Evolutionary conservation across 2,113 vertebrate species (phyloP), one percentile per base, ranked within the genome.

Genomic region (Amia ocellicauda): DNA sequence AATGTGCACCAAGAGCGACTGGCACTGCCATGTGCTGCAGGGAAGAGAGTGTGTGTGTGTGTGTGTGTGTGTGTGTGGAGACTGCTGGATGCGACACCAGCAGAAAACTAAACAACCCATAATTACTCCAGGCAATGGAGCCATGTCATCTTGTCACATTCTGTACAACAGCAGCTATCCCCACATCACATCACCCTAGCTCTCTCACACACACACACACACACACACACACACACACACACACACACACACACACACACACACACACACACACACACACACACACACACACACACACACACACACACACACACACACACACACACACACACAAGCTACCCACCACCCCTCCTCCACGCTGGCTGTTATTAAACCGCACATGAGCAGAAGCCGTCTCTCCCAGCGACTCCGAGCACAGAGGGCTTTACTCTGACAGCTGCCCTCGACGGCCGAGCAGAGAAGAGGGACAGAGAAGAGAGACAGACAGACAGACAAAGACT

Each of bases 51-150:
- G 50, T 23, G 20, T 52, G 20, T 9, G 26, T 10, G 27, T n/a
- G 20, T 7, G 50, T 23, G 20, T 52, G 20, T 9, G 26, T 10
- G 27, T n/a, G 45, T 20, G 17, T 53, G 50, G 7, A 20, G 28
- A 9, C 27, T 36, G 31, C 3, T 9, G 31, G 14, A 49, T n/a
- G 40, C 36, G 23, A 19, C 19, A 64, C 40, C 17, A 31, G 28
- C 53, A 20, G 19, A 64, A 29, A 64, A 9, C 62, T 23, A 17
- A 53, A 55, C 0, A 36, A 49, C 4, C 43, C 17, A 45, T 47
- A 69, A 55, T 64, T 53, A 60, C 62, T 75, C 62, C 77, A 70
- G 60, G 77, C 54, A 72, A 85, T 81, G 83, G 70, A 79, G 76
- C 64, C 3, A 40, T 58, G 65, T 42, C 29, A 55, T 60, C 62